phyloP scores from a whole-genome alignment of 2,888 invertebrate species.

The Sminthurides aquaticus region DNA sequence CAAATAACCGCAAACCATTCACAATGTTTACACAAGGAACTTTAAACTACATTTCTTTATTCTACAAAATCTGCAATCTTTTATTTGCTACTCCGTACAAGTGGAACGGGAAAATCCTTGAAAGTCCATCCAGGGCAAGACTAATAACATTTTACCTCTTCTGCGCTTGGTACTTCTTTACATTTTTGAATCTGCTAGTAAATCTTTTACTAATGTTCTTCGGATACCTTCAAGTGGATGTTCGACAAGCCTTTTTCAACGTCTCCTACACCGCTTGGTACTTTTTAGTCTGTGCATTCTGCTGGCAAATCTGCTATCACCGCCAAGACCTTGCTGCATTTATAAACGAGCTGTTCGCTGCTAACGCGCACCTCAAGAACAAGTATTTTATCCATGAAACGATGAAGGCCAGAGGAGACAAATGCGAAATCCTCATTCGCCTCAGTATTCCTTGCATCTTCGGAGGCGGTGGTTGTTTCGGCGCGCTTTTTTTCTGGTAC shows the following conservation, averaged over 20 bases:
- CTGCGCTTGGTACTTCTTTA: no score
- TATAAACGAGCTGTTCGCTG: neutral
- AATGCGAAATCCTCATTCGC: neutral
- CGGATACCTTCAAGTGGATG: neutral
- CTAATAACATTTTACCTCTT: no score
- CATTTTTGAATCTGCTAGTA: no score
- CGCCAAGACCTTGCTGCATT: neutral
- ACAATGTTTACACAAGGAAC: neutral
- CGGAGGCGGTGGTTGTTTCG: neutral
- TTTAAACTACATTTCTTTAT: neutral
- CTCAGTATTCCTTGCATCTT: neutral
- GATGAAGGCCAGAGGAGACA: neutral
- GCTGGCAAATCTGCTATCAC: neutral
- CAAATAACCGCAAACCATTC: no score
- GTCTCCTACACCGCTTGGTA: neutral
- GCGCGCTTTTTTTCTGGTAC: neutral
- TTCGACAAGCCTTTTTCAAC: neutral
- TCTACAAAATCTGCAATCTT: neutral
- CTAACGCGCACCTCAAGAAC: neutral
- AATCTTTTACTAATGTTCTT: no score
- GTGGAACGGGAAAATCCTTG: neutral
- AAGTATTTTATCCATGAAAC: no score
- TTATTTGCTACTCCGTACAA: neutral
- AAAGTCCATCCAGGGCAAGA: neutral
- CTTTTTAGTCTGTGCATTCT: neutral